A percentile compares a stretch with the other conserved stretches of the same genome.
phyloP scores from a whole-genome alignment of 2,113 vertebrate species.

The Muntiacus muntjak region DNA sequence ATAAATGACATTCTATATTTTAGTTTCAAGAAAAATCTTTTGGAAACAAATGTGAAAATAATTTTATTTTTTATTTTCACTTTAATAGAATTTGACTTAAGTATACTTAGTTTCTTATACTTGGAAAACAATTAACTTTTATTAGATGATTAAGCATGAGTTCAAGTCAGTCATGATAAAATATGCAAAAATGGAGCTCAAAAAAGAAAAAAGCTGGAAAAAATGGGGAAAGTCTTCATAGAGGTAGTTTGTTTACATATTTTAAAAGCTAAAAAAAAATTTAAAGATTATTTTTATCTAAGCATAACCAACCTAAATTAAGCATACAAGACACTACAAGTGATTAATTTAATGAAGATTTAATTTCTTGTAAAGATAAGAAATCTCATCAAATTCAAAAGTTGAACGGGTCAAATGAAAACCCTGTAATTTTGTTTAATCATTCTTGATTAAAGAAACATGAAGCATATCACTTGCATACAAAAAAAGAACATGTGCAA shows the following conservation, averaged over 20 bases:
- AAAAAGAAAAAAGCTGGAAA: not conserved
- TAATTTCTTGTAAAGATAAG: not conserved
- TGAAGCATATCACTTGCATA: not conserved
- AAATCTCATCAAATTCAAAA: not conserved
- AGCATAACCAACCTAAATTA: not conserved
- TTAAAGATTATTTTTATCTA: not conserved
- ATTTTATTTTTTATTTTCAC: not conserved
- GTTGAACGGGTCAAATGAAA: not conserved
- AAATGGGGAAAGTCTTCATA: not conserved
- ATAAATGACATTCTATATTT: not conserved
- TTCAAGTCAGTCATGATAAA: not conserved
- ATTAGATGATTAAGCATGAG: not conserved
- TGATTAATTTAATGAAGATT: not conserved
- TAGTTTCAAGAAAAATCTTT: not conserved
- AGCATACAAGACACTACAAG: not conserved
- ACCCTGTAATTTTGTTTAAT: not conserved
- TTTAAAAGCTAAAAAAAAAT: not conserved
- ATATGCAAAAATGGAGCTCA: not conserved
- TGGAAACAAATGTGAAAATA: not conserved
- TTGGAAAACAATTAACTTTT: not conserved
- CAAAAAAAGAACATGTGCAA: not conserved
- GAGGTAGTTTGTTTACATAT: not conserved
- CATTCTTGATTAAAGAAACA: not conserved
- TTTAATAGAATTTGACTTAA: not conserved
- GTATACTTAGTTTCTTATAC: not conserved